These are phyloP conservation scores for Portunus trituberculatus DNA, from an alignment of 1,140 invertebrate genomes.

Conservation along the genomic window DNA sequence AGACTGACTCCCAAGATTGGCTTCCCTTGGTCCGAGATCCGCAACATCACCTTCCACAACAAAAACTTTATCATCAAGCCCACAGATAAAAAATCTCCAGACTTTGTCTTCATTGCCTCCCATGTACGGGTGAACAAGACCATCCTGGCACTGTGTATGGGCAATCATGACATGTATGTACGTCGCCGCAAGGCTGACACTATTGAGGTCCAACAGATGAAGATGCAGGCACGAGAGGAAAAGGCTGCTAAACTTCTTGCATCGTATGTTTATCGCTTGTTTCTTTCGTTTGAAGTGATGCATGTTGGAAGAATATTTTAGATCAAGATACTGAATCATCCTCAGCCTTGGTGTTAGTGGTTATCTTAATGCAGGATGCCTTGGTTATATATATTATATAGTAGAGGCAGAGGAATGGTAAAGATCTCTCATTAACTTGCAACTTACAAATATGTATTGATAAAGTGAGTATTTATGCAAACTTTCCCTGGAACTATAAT, in stretches of 20 bases:
- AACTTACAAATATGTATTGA: neutral
- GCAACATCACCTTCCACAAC: slow-evolving; percentile 98
- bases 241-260: slow-evolving; percentile 95
- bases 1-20: slow-evolving; percentile 93
- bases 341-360: no score
- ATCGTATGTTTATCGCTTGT: slow-evolving; percentile 80
- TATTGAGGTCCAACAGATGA: slow-evolving; percentile 94
- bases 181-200: slow-evolving; percentile 83
- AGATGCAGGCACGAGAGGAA: slow-evolving; percentile 96
- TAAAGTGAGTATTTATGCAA: neutral
- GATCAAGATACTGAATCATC: no score
- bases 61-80: slow-evolving; percentile 98
- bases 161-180: slow-evolving; percentile 98
- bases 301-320: no score
- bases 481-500: neutral
- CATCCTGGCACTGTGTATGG: slow-evolving; percentile 96
- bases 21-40: slow-evolving; percentile 98
- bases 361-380: no score
- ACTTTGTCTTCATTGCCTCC: slow-evolving; percentile 96
- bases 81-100: slow-evolving; percentile 92
- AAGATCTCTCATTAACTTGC: neutral
- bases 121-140: slow-evolving; percentile 95
- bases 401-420: neutral
- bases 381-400: no score
- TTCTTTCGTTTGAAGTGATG: no score